A percentile compares a stretch with the other conserved stretches of the same genome.
Conservation (phyloP, 2,888 invertebrate species). For the Autographa gamma region DNA sequence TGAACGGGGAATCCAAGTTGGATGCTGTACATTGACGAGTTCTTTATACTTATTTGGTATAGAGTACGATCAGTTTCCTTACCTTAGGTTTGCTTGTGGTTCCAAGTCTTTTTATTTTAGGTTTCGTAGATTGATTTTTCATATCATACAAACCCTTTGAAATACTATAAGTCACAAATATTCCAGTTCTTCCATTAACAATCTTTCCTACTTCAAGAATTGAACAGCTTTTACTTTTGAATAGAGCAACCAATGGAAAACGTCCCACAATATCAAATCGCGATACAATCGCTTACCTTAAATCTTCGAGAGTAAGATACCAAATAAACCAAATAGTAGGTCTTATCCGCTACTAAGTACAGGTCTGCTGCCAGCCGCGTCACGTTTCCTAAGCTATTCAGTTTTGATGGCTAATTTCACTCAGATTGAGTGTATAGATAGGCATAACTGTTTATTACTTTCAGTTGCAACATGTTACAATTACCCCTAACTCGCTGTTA, state of each 20-base stretch:
- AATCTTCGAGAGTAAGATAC: conserved; percentile 43
- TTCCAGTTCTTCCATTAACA: neutral
- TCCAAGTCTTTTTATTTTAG: too few relatives aligned
- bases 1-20: conserved; percentile 13
- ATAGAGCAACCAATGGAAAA: conserved; percentile 28
- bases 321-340: conserved; percentile 48
- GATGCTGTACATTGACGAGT: conserved; percentile 36
- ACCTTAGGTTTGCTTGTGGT: neutral
- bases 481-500: neutral
- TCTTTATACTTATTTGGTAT: conserved; percentile 21
- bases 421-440: conserved; percentile 23
- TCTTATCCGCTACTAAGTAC: conserved; percentile 50
- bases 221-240: neutral
- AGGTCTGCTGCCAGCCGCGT: conserved; percentile 47
- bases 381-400: conserved; percentile 40
- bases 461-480: conserved; percentile 7
- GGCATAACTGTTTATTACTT: conserved; percentile 31
- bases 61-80: neutral
- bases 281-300: conserved; percentile 36
- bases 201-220: neutral
- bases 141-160: too few relatives aligned
- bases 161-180: too few relatives aligned
- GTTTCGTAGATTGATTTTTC: too few relatives aligned
- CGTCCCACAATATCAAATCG: conserved; percentile 17
- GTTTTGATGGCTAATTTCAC: conserved; percentile 31